phyloP scores from a whole-genome alignment of 2,888 invertebrate genomes.

The Shargacucullia verbasci region DNA sequence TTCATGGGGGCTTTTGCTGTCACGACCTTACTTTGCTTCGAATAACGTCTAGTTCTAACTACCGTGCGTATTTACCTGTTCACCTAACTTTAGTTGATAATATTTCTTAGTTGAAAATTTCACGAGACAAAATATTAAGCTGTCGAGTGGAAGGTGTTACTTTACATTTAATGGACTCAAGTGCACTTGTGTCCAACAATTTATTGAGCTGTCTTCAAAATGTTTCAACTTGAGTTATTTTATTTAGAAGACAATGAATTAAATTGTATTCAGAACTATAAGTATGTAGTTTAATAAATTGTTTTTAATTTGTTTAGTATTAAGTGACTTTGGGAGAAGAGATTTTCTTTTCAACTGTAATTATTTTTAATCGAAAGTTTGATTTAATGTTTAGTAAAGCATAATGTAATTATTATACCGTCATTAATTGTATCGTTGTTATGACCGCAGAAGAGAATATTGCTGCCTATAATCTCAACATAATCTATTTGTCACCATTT shows the following conservation, averaged over 20 bases:
- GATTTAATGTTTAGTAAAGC: no score
- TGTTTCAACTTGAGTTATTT: conserved; percentile 23
- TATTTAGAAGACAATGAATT: conserved; percentile 19
- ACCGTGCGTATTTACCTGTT: conserved; percentile 39
- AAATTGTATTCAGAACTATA: conserved; percentile 10
- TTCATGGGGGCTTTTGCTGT: conserved; percentile 75
- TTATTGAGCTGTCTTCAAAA: conserved; percentile 43
- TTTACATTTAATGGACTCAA: conserved; percentile 63
- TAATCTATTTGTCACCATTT: no score
- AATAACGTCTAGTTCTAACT: conserved; percentile 62
- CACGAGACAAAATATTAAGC: conserved; percentile 56
- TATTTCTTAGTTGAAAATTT: conserved; percentile 57
- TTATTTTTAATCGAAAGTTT: no score
- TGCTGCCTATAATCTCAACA: no score
- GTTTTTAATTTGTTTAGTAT: not conserved
- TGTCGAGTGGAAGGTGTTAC: conserved; percentile 55
- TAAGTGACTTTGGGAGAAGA: not conserved
- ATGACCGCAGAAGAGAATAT: no score
- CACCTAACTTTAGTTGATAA: conserved; percentile 34
- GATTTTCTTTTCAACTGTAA: no score
- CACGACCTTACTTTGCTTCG: conserved; percentile 69
- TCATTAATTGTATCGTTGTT: no score
- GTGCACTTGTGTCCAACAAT: conserved; percentile 58
- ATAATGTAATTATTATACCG: no score
- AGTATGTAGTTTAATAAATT: not conserved